Base-by-base conservation (phyloP, 1,140 invertebrate species). In the Galleria mellonella region DNA sequence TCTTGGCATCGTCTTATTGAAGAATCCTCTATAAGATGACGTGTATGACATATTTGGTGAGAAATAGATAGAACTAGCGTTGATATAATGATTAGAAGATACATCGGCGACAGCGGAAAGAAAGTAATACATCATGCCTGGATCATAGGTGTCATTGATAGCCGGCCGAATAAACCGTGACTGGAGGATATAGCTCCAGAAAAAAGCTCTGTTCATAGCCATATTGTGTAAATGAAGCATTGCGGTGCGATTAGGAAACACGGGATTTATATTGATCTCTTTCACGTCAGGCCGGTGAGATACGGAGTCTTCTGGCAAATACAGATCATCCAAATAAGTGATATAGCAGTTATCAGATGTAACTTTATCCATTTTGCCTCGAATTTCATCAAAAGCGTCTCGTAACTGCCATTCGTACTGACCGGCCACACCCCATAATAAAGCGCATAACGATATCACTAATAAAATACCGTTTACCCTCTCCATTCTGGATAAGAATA, bases 91-190 rank as follows among this genome's bases (percentile, higher is more conserved):
- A 87, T 97, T 98, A 0, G 96, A 91, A 0, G 97, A 94, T 0
- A 99, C 96, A 84, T 99, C 97, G 0, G 98, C 96, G 0, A 98
- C 94, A 0, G 96, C 93, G 0, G 97, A 98, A 11, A 99, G 86
- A 68, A 98, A 98, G 68, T 98, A 98, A 73, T 99, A 99, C 95
- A 98, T 97, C 91, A 99, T 96, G 43, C 97, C 97, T 0, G 97
- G 97, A 87, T 98, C 97, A 53, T 97, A 95, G 0, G 94, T 95
- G 64, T 97, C 95, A 72, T 96, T 96, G 11, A 95, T 95, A 9
- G 94, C 94, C 0, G 95, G 95, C 32, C 95, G 85, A 53, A 96
- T 96, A 57, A 96, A 97, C 52, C 94, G 87, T 0, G 95, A 94
- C 76, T 99, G 97, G 0, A 98, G 88, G 33, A 98, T 97, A 59